Base-by-base conservation (phyloP, 2,888 invertebrate species). In the Bellardia pandia region DNA sequence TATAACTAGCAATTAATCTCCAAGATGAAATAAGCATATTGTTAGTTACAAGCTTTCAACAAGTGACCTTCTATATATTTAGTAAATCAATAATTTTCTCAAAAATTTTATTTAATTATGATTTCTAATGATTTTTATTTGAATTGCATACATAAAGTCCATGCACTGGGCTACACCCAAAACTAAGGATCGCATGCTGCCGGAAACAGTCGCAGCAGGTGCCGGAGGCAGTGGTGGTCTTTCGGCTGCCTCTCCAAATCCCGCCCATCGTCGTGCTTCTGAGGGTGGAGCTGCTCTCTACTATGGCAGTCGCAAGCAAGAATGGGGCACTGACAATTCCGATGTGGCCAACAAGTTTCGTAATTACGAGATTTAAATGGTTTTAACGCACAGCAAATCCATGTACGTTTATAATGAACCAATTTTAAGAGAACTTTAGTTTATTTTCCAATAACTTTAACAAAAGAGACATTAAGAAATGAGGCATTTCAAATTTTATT, bases 121-220 rank as follows among this genome's bases (percentile, higher is more conserved):
- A 23, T n/a, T 37, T 62, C 14, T 62, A 23, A 48, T 16, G 16
- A 23, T 56, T 45, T 58, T 40, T 45, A 1, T 62, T 71, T 62
- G 3, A 13, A 45, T 60, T 37, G 4, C 11, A 16, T 6, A 4
- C 6, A 6, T n/a, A 51, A 71, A 98, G 96, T 97, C 98, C 75
- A 97, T 98, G 97, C 98, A 98, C 93, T 98, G 98, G 98, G 96
- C 96, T 88, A 97, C 96, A 88, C 97, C 97, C 56, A 98, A 97
- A 93, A 97, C 97, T 90, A 97, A 98, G 94, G 97, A 98, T 91
- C 96, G 98, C 89, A 98, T 98, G 98, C 92, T 97, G 91, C 94
- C 95, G 82, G 95, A 95, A 85, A 93, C 94, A 1, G 94, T 92
- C 40, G 93, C 91, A 13, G 90, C 91, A 7, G 90, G 91, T 8